Evolutionary conservation across 2,888 invertebrate genomes (phyloP), one percentile per base, ranked within the genome.

Genomic region (Cyclophora albipunctata): DNA sequence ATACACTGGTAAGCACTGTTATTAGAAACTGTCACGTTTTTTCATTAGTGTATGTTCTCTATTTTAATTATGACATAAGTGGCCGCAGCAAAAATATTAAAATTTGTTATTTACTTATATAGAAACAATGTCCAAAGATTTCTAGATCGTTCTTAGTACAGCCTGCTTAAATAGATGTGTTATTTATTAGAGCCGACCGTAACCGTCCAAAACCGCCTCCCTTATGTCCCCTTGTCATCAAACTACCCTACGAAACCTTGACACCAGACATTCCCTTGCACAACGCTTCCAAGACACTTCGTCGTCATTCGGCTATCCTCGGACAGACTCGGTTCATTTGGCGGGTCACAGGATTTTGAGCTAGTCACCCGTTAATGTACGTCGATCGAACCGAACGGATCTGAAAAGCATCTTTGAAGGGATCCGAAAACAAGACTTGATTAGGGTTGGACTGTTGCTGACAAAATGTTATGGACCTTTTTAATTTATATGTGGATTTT

Each of bases 241-340:
- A 7, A 3, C n/a, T n/a, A 42, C 42, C n/a, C 7, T 7, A 42
- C 7, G n/a, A 42, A 45, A 50, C 46, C 37, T 43, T 44, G 46
- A 43, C 46, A 46, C 46, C 46, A 50, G 45, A 34, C 34, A 46
- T 46, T 43, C 37, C 43, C 50, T 46, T 46, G 43, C 46, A 46
- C 20, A 20, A 20, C 20, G 49, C 41, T 37, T 42, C 44, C 40
- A 40, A 44, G 40, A 40, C 37, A 5, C 46, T 50, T 46, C 46
- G 42, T 1, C 2, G 3, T 4, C 20, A 3, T 20, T 43, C 43
- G 43, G 3, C 5, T 43, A 4, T 42, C 42, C 7, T 42, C 42
- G 7, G 7, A 3, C 3, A 7, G 4, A 20, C 20, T 43, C 34
- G 43, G 43, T 43, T 43, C 34, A 35, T 48, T 46, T 46, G 20